Evolutionary conservation across 2,797 vertebrate genomes (phyloP).

Genomic region (Eospalax fontanierii): DNA sequence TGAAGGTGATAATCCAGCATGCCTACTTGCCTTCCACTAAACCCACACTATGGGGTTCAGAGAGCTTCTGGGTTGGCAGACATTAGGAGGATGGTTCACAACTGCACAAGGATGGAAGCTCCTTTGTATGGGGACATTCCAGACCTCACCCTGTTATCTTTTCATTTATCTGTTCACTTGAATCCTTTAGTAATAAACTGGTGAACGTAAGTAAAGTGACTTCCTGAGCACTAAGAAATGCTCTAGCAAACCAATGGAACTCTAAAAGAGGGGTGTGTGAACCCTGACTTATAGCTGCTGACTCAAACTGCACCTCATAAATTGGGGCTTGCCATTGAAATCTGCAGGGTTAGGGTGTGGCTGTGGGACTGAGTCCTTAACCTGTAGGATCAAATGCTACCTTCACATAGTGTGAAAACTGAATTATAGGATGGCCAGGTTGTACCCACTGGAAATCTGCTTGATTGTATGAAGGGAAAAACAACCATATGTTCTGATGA

Average conservation of each 20-base stretch:
- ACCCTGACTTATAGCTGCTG: neutral
- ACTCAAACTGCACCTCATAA: neutral
- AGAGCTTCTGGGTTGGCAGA: neutral
- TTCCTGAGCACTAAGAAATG: neutral
- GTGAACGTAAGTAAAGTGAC: neutral
- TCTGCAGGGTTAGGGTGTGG: neutral
- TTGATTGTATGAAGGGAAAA: neutral
- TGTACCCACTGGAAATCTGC: neutral
- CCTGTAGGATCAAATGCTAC: neutral
- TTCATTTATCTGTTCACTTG: neutral
- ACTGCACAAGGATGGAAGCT: neutral
- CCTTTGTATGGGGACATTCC: neutral
- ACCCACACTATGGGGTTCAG: neutral
- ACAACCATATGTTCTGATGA: neutral
- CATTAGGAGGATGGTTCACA: neutral
- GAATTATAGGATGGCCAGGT: too few relatives aligned
- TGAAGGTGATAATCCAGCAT: neutral
- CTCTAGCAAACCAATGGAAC: neutral
- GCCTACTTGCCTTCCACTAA: neutral
- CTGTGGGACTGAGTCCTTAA: neutral
- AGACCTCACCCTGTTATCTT: neutral
- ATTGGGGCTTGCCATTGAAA: neutral
- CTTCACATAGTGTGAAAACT: neutral
- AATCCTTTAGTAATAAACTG: neutral
- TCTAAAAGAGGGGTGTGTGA: neutral